Conservation (phyloP, 1,140 invertebrate species). For the Notospermus geniculatus region DNA sequence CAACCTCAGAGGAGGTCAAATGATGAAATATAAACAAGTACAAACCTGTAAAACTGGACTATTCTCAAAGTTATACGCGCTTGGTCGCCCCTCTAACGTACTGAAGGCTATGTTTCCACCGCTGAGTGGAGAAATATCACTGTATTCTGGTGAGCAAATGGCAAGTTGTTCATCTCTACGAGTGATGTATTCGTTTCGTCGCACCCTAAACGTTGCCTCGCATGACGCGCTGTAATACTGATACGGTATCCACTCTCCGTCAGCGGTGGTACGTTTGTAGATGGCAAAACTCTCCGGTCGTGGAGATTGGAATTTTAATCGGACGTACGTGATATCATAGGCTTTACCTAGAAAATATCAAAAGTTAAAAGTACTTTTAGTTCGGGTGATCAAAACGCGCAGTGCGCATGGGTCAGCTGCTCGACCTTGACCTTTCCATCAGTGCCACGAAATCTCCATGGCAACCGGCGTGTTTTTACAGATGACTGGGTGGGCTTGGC, state of each 20-base stretch:
- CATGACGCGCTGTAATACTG: conserved; percentile 95
- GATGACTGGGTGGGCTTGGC: too few species aligned
- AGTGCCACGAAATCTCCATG: too few species aligned
- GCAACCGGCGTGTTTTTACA: too few species aligned
- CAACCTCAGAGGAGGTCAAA: too few species aligned
- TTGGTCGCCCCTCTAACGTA: conserved; percentile 90
- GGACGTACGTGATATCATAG: conserved; percentile 95
- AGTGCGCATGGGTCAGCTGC: too few species aligned
- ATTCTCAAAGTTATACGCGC: conserved; percentile 85
- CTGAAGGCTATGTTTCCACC: conserved; percentile 96
- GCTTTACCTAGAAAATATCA: conserved; percentile 77
- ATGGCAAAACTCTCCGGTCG: conserved; percentile 96
- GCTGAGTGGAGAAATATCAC: conserved; percentile 92
- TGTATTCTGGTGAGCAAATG: conserved; percentile 93
- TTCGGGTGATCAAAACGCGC: not conserved
- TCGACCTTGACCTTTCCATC: too few species aligned
- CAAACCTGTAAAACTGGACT: conserved; percentile 82
- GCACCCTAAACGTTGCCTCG: conserved; percentile 81
- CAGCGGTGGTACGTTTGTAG: conserved; percentile 78
- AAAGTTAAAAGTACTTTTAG: not conserved
- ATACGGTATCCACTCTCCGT: conserved; percentile 87
- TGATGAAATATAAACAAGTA: not conserved
- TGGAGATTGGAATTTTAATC: conserved; percentile 89
- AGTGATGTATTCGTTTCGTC: conserved; percentile 61
- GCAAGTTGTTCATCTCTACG: conserved; percentile 74